Conservation (phyloP, 1,140 invertebrate species). For the Drosophila orena region DNA sequence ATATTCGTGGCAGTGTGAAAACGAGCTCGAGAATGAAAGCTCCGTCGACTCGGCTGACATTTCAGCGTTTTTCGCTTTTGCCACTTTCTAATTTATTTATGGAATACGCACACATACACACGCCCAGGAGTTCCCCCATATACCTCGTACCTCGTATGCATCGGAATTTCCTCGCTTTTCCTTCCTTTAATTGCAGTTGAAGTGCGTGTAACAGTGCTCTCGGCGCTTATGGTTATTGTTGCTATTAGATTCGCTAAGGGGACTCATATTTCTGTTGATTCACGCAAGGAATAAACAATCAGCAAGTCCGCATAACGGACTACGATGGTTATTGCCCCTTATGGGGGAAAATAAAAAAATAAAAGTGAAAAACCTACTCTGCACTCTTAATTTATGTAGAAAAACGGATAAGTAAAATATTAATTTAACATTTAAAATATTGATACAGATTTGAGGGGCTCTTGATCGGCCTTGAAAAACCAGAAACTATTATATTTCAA, state of each 20-base stretch:
- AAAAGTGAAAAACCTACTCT: neutral
- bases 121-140: constrained; percentile 1
- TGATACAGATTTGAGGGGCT: too few relatives aligned
- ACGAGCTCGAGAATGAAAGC: constrained; percentile 34
- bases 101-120: constrained; percentile 45
- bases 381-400: too few relatives aligned
- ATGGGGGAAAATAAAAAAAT: neutral
- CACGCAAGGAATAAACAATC: constrained; percentile 37
- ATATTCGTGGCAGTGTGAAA: constrained; percentile 34
- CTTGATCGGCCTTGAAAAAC: neutral
- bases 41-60: constrained; percentile 41
- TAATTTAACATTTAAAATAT: too few relatives aligned
- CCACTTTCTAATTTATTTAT: constrained; percentile 83
- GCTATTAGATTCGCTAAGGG: constrained; percentile 32
- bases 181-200: constrained; percentile 61
- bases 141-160: neutral
- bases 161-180: neutral
- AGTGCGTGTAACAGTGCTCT: constrained; percentile 73
- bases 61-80: constrained; percentile 66
- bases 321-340: constrained; percentile 14
- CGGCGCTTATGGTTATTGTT: constrained; percentile 53
- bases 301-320: constrained; percentile 4
- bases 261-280: constrained; percentile 22
- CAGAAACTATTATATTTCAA: constrained; percentile 33
- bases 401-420: too few relatives aligned